Base-by-base conservation (phyloP, 2,113 vertebrate species). In the Podiceps cristatus region DNA sequence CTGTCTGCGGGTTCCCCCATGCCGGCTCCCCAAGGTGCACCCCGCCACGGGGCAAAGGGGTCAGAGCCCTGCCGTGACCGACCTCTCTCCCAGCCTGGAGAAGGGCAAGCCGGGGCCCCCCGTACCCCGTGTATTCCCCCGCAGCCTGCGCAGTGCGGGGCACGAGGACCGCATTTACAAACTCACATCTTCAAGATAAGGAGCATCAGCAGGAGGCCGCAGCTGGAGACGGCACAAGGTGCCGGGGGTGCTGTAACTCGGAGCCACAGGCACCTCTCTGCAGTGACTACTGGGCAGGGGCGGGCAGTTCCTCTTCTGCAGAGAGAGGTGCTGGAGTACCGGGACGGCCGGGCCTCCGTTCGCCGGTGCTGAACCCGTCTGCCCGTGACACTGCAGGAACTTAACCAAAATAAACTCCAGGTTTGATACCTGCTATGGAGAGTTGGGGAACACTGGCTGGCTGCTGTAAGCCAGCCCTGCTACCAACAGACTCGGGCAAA, bases 301-400 rank as follows among this genome's bases (percentile, higher is more conserved):
- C 53, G 81, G 66, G 76, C 82, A 55, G 59, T 14, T 67, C 95
- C 94, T 93, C 44, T 31, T 91, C 56, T 56, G 91, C 69, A 18
- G 81, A 17, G 77, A 67, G 42, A 86, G 68, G 5, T 77, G 94
- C 23, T 74, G 88, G 20, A 93, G 29, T 8, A 71, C 42, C 0
- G 93, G 90, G 6, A 76, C 2, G 1, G 49, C 27, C 12, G 96
- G 58, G 88, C 91, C 93, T 0, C 78, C 79, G 1, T 86, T 85
- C 0, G 8, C 42, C 29, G 92, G 86, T 10, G 88, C 94, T 2
- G 86, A 44, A 25, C 59, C 80, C 0, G 4, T 17, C 6, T 93
- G 91, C 3, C 86, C 59, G 5, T 18, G 40, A 59, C 96, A 33
- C 40, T 85, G 91, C 87, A 96, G 77, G 72, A 98, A 84, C 98